Base-by-base conservation (phyloP, 2,113 vertebrate species). In the Clarias macrocephalus region DNA sequence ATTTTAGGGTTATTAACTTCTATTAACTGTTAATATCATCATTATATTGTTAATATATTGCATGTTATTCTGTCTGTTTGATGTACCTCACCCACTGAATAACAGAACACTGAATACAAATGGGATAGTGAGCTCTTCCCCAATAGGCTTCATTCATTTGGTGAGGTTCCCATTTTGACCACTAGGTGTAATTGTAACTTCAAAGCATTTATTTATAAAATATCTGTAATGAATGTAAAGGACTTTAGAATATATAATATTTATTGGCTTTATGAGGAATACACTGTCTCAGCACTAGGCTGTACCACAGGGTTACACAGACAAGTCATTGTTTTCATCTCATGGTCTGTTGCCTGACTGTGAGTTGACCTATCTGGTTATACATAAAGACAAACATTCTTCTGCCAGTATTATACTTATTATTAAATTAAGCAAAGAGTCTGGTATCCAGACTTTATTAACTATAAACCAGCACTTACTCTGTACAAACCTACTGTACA, bases 381-480 rank as follows among this genome's bases (percentile, higher is more conserved):
- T 10, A 18, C 25, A 59, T 84, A 75, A 37, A 1, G 4, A 18
- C 28, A 42, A 56, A 16, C 30, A 9, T 21, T 63, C 23, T 13
- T 54, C 59, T 57, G 48, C 8, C 15, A 18, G 23, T 18, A 5
- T 56, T 37, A 21, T 70, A n/a, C 70, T 62, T 59, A 28, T 76
- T 85, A 9, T 59, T 76, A 1, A 48, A 42, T 48, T 76, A 62
- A 85, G 77, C 59, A 77, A 85, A 76, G 13, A 60, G 42, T 5
- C 73, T 52, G 42, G 1, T 12, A 25, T 75, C 72, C 42, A 25
- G 72, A 52, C 42, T 5, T 82, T 33, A 33, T 62, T 59, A 48
- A 1, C 21, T 75, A 25, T 11, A 75, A 10, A 33, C 28, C 68
- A 52, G n/a, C 66, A 70, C 68, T 21, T 72, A 18, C 42, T 21